These are phyloP conservation scores for Gorsachius magnificus DNA, from an alignment of 2,797 vertebrate genomes.

Conservation along the genomic window DNA sequence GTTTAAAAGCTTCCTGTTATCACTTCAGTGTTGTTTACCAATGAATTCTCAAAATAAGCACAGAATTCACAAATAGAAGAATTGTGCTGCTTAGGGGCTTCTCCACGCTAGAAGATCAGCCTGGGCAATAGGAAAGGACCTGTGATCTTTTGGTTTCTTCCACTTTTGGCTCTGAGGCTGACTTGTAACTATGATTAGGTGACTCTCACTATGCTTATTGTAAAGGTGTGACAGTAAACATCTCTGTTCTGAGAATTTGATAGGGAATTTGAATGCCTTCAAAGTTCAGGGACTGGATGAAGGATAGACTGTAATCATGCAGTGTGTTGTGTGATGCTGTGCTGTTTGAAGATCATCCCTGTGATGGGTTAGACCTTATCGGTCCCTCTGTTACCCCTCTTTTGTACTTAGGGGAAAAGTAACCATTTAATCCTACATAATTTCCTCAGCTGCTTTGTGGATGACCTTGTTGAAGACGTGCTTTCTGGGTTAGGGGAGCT, in stretches of 20 bases:
- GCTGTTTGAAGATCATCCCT: background rate
- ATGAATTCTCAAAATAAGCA: background rate
- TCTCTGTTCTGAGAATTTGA: background rate
- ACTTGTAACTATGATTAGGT: background rate
- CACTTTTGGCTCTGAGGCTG: background rate
- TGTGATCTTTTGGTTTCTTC: background rate
- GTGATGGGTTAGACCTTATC: background rate
- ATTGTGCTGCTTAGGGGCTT: background rate
- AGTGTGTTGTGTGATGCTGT: background rate
- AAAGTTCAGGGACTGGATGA: background rate
- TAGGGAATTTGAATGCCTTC: background rate
- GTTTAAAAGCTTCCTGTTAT: background rate
- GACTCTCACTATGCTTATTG: background rate
- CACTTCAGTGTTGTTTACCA: background rate
- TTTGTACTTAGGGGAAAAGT: background rate
- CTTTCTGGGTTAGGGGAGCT: background rate
- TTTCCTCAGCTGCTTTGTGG: background rate
- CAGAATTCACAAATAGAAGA: background rate
- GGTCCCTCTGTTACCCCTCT: background rate
- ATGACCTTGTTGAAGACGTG: background rate
- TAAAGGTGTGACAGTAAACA: background rate
- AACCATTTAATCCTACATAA: accelerated
- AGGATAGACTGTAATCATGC: background rate
- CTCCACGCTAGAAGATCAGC: background rate
- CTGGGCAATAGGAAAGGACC: background rate